Evolutionary conservation across 2,113 vertebrate genomes (phyloP), one percentile per base, ranked within the genome.

Genomic region (Laticauda laticaudata): DNA sequence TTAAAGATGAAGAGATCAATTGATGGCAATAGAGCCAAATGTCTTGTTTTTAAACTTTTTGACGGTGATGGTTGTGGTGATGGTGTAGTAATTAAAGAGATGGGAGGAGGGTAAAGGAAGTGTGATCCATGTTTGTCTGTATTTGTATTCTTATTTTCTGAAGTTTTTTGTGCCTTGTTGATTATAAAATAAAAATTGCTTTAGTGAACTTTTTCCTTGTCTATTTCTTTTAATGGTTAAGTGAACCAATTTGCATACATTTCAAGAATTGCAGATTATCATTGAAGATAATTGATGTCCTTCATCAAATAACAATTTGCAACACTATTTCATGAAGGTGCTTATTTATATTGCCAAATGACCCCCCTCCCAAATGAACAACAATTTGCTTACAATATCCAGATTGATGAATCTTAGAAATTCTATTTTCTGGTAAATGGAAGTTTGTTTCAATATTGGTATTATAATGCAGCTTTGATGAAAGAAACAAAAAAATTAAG

Each of bases 121-220:
- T 94, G 93, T 94, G 91, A 94, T 94, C 95, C 93, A 92, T 90
- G 51, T 92, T 51, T 90, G 88, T 90, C 95, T 94, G 95, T 94
- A 55, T 86, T 86, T 61, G 92, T 93, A 95, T 95, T 94, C 95
- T 94, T 95, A 94, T 96, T 96, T 92, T 96, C 95, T 94, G 95
- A 93, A 92, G 93, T 91, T 97, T 61, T 69, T 95, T 96, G 96
- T 95, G 95, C 96, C 93, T 96, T 94, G 95, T 97, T 97, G 96
- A 96, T 96, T 96, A 96, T 94, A 94, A 95, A 97, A 97, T 96
- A 96, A 97, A 97, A 94, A 94, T 96, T 94, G 94, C 95, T 89
- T 90, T 86, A 55, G n/a, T 81, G 61, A 92, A 86, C 3, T 43
- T 89, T 56, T 75, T 55, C 11, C n/a, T 10, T 48, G 3, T 20